Base-by-base conservation (phyloP, 2,113 vertebrate genomes). In the Vidua chalybeata region DNA sequence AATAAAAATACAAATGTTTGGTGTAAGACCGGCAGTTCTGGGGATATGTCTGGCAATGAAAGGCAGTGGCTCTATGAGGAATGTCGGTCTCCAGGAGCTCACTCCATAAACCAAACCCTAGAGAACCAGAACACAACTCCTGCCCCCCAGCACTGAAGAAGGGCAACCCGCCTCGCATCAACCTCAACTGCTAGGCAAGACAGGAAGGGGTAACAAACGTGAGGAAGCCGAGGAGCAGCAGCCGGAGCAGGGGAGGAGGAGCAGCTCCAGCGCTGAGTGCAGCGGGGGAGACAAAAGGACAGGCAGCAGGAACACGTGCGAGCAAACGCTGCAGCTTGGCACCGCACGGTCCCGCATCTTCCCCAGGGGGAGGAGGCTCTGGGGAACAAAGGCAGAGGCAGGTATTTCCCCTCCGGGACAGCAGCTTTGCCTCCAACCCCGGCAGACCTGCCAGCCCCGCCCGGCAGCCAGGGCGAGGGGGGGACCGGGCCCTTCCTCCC, bases 211-310 rank as follows among this genome's bases (percentile, higher is more conserved):
- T 3, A 77, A 86, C 7, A 26, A 23, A 18, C 1, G 21, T 2
- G 30, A 63, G 23, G n/a, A 61, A 67, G 31, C 2, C 1, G 18
- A 39, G 74, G 13, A 69, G n/a, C 11, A 12, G 68, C 73, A 41
- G 52, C 54, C 2, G 13, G 82, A 81, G 86, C 69, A 45, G 83
- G 9, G 64, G 37, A 77, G 67, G 59, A 61, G 55, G 11, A 90
- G 10, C 58, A 46, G 23, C 64, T 63, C 63, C 72, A 27, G 72
- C 5, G 37, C 66, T 1, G 9, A 7, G 28, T 24, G 76, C 84
- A 72, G 58, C 35, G 23, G 33, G 35, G 56, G 63, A 74, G 74
- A 94, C 94, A 96, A 96, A 94, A 93, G 91, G 13, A 31, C 4
- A 33, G 51, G 94, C 81, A 54, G 73, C 55, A 12, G 84, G 73